Conservation (phyloP, 2,113 vertebrate genomes). For the Myrmecophaga tridactyla region DNA sequence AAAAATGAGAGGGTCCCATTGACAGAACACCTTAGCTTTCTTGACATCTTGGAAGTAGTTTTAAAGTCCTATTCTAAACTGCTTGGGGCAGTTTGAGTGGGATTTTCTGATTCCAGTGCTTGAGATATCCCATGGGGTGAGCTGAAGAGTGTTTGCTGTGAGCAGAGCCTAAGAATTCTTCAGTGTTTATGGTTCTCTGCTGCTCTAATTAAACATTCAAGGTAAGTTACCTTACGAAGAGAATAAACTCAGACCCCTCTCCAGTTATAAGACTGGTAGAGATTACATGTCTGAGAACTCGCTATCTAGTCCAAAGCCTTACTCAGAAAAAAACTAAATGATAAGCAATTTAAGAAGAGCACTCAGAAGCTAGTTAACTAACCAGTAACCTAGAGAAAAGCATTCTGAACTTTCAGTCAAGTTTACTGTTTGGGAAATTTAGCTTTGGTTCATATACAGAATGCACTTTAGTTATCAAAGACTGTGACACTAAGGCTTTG, state of each 20-base stretch:
- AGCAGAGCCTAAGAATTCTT: background rate
- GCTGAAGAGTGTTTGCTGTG: accelerated
- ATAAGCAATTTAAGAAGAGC: background rate
- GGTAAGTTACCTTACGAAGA: background rate
- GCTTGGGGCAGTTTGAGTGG: too few relatives aligned
- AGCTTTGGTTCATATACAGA: background rate
- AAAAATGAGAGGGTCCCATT: background rate
- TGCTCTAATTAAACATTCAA: background rate
- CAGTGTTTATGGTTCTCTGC: background rate
- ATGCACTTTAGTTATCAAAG: background rate
- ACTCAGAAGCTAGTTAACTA: background rate
- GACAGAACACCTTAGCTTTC: background rate
- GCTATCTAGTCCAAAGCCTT: background rate
- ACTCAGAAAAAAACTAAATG: background rate
- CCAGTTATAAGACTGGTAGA: background rate
- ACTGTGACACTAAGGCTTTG: background rate
- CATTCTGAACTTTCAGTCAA: background rate
- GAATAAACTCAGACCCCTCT: background rate
- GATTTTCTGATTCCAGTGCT: background rate
- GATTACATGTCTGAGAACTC: background rate
- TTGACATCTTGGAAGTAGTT: background rate
- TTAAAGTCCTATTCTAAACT: background rate
- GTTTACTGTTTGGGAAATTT: background rate
- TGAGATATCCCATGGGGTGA: background rate
- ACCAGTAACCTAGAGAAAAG: background rate